Conservation (phyloP, 2,888 invertebrate genomes). For the Mellilla xanthometata region DNA sequence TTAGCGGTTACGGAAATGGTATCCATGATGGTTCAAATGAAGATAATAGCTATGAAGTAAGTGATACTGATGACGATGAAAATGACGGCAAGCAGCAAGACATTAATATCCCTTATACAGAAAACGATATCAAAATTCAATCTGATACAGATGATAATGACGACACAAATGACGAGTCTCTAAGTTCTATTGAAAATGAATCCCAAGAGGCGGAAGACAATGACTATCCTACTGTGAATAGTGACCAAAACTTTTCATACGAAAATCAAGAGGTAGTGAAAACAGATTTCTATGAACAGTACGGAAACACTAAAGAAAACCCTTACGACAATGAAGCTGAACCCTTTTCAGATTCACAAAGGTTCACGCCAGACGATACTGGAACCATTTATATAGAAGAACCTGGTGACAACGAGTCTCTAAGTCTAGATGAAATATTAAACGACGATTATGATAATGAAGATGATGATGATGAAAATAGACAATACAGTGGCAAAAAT, state of each 20-base stretch:
- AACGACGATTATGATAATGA: slow-evolving; percentile 54
- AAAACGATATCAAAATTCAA: slow-evolving; percentile 8
- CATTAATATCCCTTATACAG: slow-evolving; percentile 9
- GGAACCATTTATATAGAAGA: slow-evolving; percentile 34
- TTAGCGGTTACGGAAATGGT: slow-evolving; percentile 19
- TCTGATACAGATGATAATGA: slow-evolving; percentile 11
- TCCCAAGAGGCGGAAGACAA: background rate
- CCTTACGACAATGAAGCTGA: slow-evolving; percentile 44
- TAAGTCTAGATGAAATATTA: slow-evolving; percentile 42
- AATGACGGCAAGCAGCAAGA: slow-evolving; percentile 5
- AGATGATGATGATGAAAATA: slow-evolving; percentile 25
- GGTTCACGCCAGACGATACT: slow-evolving; percentile 29
- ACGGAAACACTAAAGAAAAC: slow-evolving; percentile 46
- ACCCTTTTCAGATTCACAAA: slow-evolving; percentile 40
- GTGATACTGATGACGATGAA: slow-evolving; percentile 5
- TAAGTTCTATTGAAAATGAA: background rate
- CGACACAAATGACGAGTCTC: slow-evolving; percentile 6
- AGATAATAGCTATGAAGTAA: slow-evolving; percentile 4
- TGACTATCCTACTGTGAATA: slow-evolving; percentile 10
- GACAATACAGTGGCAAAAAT: slow-evolving; percentile 48
- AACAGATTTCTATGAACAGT: slow-evolving; percentile 44
- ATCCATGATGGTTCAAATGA: slow-evolving; percentile 21
- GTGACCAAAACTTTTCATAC: slow-evolving; percentile 17
- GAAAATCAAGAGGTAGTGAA: slow-evolving; percentile 31
- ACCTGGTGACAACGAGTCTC: slow-evolving; percentile 40